Percentiles rank a stretch among this genome's conserved stretches.
These are phyloP conservation scores for Heterodera schachtii DNA, from an alignment of 1,140 invertebrate species.

Conservation along the genomic window DNA sequence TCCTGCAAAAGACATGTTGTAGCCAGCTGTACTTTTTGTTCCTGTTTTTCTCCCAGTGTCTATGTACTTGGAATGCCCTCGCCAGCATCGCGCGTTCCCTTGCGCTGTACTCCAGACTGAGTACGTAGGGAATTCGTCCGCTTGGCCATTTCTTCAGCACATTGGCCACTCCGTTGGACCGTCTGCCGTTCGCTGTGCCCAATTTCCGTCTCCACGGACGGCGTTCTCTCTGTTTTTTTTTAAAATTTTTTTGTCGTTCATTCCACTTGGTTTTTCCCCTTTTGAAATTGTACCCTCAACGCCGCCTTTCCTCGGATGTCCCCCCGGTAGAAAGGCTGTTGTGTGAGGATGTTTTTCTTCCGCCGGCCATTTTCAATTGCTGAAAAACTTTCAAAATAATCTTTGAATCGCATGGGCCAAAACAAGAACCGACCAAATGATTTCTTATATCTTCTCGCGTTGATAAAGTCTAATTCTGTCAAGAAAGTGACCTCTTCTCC, in stretches of 20 bases:
- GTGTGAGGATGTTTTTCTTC: conserved; percentile 24
- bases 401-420: background rate
- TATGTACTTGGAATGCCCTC: conserved; percentile 59
- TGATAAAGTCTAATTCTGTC: conserved; percentile 59
- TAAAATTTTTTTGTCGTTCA: background rate
- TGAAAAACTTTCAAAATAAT: conserved; percentile 6
- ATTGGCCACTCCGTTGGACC: conserved; percentile 33
- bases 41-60: background rate
- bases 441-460: conserved; percentile 53
- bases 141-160: conserved; percentile 64
- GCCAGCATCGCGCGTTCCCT: conserved; percentile 62
- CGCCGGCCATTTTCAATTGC: background rate
- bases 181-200: background rate
- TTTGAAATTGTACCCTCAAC: conserved; percentile 42
- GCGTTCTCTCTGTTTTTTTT: conserved; percentile 11
- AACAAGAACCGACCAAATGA: conserved; percentile 35
- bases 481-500: conserved; percentile 40
- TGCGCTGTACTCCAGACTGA: conserved; percentile 59
- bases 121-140: conserved; percentile 63
- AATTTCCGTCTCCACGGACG: conserved; percentile 8
- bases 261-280: background rate
- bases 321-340: conserved; percentile 12
- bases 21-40: background rate
- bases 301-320: conserved; percentile 58
- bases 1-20: conserved; percentile 66